Base-by-base conservation (phyloP, 1,140 invertebrate genomes). In the Brachionus plicatilis region DNA sequence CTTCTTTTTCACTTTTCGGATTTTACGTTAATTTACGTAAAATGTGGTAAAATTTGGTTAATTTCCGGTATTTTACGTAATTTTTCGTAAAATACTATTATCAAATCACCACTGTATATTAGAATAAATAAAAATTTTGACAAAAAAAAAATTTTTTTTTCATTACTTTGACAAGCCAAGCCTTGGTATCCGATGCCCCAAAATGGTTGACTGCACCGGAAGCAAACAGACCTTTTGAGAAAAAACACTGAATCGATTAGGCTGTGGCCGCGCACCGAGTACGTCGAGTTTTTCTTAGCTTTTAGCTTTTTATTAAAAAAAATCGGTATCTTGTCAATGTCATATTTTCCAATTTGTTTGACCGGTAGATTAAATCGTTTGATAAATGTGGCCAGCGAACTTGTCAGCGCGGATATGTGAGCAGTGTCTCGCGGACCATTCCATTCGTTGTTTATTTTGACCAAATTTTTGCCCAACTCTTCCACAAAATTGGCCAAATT, bases 141-240 rank as follows among this genome's bases (percentile, higher is more conserved):
- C 24, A 24, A 50, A 50, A 50, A 50, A 50, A 12, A 6, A n/a
- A n/a, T n/a, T 17, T 17, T 56, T 68, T 47, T 1, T 17, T 37
- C 9, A 33, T 24, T 53, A 83, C 82, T 68, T 72, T 68, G 60
- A 37, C 82, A 83, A 33, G 68, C 27, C 12, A 68, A n/a, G 20
- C 82, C 82, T 83, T 83, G 82, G 47, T 83, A 70, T 12, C 60
- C 60, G 27, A 83, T 83, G 17, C 82, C 82, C 82, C 82, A 83
- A 45, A 83, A 83, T n/a, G 82, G 65, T 33, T 72, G 60, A 41
- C 33, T 20, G 24, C 82, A 83, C 11, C 12, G 14, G 17, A 9
- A 68, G 45, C 82, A 83, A 6, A 83, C 2, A n/a, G 68, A 43
- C 14, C 33, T 27, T 33, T 12, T 43, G 33, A 7, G 7, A 43